Evolutionary conservation across 1,140 invertebrate genomes (phyloP).

Genomic region (Halictus rubicundus): DNA sequence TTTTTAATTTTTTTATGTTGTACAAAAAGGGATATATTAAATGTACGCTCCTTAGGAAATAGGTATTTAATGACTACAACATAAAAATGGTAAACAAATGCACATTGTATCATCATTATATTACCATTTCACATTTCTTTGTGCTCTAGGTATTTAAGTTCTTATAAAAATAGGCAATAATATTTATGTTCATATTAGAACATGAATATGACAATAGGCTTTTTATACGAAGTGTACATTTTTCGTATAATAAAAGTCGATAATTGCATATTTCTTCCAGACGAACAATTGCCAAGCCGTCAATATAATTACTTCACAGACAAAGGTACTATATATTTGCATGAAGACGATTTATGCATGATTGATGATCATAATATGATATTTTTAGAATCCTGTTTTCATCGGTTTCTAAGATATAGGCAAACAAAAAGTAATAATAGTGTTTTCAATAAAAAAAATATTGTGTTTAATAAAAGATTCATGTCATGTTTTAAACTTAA

Average conservation of each 20-base stretch:
- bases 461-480: slow-evolving; percentile 1
- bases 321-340: slow-evolving; percentile 75
- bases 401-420: slow-evolving; percentile 4
- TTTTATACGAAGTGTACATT: neutral
- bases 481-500: neutral
- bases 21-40: slow-evolving; percentile 6
- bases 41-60: neutral
- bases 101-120: neutral
- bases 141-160: too few species aligned
- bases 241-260: slow-evolving; percentile 11
- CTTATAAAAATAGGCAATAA: too few species aligned
- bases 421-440: slow-evolving; percentile 9
- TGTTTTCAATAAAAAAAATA: neutral
- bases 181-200: too few species aligned
- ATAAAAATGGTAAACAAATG: neutral
- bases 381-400: slow-evolving; percentile 22
- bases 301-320: slow-evolving; percentile 78
- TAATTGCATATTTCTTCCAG: slow-evolving; percentile 71
- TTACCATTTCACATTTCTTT: neutral
- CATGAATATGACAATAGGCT: neutral
- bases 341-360: slow-evolving; percentile 69
- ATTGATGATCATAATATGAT: slow-evolving; percentile 46
- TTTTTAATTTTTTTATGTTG: neutral
- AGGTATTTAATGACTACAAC: neutral
- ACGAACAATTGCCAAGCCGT: slow-evolving; percentile 71